Percentiles rank a stretch among this genome's conserved stretches.
phyloP scores from a whole-genome alignment of 2,888 invertebrate species.

The Ichneumoninae sp. region DNA sequence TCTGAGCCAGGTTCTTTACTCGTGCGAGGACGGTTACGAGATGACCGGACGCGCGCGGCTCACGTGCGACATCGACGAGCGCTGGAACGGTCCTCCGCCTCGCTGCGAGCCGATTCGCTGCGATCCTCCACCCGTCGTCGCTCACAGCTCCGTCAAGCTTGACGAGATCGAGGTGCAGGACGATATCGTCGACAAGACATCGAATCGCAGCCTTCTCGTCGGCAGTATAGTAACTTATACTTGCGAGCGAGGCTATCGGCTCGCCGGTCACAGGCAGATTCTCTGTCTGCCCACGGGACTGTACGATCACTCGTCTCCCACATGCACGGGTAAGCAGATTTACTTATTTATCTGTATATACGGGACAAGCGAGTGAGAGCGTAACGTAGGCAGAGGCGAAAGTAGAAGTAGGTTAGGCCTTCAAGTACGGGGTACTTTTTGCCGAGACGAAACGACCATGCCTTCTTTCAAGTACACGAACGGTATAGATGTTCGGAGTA shows the following conservation, averaged over 20 bases:
- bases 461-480: too few relatives aligned
- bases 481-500: too few relatives aligned
- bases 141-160: conserved; percentile 78
- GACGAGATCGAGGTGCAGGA: conserved; percentile 78
- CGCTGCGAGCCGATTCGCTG: conserved; percentile 88
- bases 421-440: too few relatives aligned
- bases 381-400: too few relatives aligned
- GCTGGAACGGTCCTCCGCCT: conserved; percentile 97
- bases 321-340: conserved; percentile 87
- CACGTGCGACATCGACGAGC: conserved; percentile 95
- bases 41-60: conserved; percentile 93
- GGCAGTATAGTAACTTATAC: conserved; percentile 91
- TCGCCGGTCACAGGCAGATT: conserved; percentile 89
- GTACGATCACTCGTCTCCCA: conserved; percentile 92
- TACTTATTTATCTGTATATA: too few relatives aligned
- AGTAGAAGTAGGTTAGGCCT: too few relatives aligned
- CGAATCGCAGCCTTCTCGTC: conserved; percentile 83
- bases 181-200: conserved; percentile 69
- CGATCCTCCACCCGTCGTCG: conserved; percentile 77
- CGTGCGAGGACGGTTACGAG: conserved; percentile 93
- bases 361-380: too few relatives aligned
- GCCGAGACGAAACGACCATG: too few relatives aligned
- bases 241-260: conserved; percentile 89
- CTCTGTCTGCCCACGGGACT: conserved; percentile 91
- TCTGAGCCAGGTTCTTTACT: conserved; percentile 93